Base-by-base conservation (phyloP, 92 coral and sea anemone genomes). In the Phenganax marumi region DNA sequence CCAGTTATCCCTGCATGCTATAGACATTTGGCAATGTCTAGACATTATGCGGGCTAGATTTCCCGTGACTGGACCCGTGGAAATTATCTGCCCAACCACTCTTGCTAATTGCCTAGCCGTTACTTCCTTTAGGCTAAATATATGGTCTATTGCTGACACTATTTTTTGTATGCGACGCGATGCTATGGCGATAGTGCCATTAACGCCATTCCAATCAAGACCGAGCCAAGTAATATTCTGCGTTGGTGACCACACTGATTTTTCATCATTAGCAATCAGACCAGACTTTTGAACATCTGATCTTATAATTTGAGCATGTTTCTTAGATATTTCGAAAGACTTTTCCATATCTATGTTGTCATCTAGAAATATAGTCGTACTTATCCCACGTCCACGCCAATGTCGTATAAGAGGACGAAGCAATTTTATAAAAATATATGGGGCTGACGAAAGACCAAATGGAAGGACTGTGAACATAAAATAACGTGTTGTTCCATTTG, bases 401-500 rank as follows among this genome's bases (percentile, higher is more conserved):
- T 58, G 65, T 7, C 65, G 18, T 8, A 58, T 58, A 6, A 58
- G 12, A 8, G 65, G 65, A 14, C 21, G 65, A 14, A 58, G 65
- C 23, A 58, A 13, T 18, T 58, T 58, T 7, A 0, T 58, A 58
- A 58, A 58, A 58, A 58, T 58, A 18, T 58, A 58, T 18, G 65
- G 65, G n/a, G 65, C 65, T 58, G 65, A 58, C 0, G 65, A 58
- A 13, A 77, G 70, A 8, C 84, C 87, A 48, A 86, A 86, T 11
- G 86, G 89, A 10, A 86, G 25, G 60, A 81, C 89, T 17, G 89
- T 73, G 72, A 86, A 86, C 86, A 81, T 86, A 80, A 79, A 86
- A 63, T 70, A 78, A 68, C 73, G 23, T 50, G 85, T 76, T 53
- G 46, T 50, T 0, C 74, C 85, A 24, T 54, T 13, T 12, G 57